Conservation (phyloP, 2,888 invertebrate species). For the Andrena minutula region DNA sequence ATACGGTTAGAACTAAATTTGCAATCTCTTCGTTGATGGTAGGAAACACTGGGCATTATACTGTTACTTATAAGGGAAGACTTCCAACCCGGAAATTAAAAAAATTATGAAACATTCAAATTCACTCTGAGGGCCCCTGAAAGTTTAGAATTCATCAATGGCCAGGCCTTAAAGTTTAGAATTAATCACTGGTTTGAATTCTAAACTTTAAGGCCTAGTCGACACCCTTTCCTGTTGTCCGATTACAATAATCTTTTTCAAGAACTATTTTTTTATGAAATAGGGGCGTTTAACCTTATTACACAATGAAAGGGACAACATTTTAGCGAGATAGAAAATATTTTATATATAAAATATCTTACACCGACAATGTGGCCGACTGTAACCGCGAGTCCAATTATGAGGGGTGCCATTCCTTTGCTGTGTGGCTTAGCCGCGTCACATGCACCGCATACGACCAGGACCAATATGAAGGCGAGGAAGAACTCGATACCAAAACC, state of each 20-base stretch:
- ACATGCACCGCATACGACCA: slow-evolving; percentile 95
- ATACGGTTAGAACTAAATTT: not conserved
- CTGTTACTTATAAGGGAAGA: too few species aligned
- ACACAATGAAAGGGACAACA: not conserved
- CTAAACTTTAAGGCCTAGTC: too few species aligned
- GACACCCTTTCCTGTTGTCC: too few species aligned
- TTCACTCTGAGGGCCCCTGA: too few species aligned
- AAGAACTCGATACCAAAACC: slow-evolving; percentile 96
- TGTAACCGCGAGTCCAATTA: slow-evolving; percentile 95
- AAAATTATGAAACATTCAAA: too few species aligned
- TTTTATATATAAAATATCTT: slow-evolving; percentile 82
- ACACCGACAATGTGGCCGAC: slow-evolving; percentile 94
- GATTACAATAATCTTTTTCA: too few species aligned
- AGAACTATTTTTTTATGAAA: too few species aligned
- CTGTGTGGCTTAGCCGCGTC: slow-evolving; percentile 93
- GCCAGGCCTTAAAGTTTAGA: too few species aligned
- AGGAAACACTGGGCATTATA: too few species aligned
- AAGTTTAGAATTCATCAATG: too few species aligned
- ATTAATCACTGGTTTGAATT: too few species aligned
- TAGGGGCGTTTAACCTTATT: not conserved
- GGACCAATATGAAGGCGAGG: slow-evolving; percentile 94
- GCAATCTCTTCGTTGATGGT: not conserved
- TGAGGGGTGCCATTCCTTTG: slow-evolving; percentile 93
- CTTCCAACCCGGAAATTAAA: too few species aligned
- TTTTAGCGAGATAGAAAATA: slow-evolving; percentile 77